Evolutionary conservation across 2,888 invertebrate genomes (phyloP), one percentile per base, ranked within the genome.

Genomic region (Rhagonycha fulva): DNA sequence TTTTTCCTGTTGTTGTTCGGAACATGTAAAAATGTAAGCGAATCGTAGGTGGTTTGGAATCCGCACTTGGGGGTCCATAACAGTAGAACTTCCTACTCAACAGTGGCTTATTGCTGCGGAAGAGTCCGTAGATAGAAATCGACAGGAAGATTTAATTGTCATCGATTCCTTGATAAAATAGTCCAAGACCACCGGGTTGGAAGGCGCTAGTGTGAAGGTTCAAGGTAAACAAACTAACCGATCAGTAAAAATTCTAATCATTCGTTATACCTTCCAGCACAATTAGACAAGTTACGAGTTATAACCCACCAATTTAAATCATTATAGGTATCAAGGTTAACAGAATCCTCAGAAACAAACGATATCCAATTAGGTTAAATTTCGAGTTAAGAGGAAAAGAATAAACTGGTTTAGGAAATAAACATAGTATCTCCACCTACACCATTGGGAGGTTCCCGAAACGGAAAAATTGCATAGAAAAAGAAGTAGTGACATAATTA

Each of bases 211-310:
- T 47, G 70, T 75, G 75, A 75, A 75, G 75, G 75, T 71, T 75
- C 71, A 62, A 75, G 70, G 71, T 75, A 70, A 68, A 63, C 61
- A 75, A 75, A 75, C 75, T 70, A 68, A 62, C 71, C 32, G 61
- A 74, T 61, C 74, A 28, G 74, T 71, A 70, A 62, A 11, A 23
- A 7, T 19, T 62, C 14, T 62, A 62, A 62, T 62, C 19, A 19
- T 24, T 66, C 63, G 7, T 66, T 66, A 66, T 26, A 26, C 63
- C 63, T 66, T n/a, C 47, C n/a, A 47, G 47, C 47, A 47, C 47
- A 47, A 47, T 47, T 66, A 23, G 23, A 66, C 62, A 62, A 62
- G 23, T 14, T 66, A 66, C 63, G 26, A n/a, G 26, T 66, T 66
- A 66, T 66, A 66, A 66, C 63, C 63, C n/a, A 66, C 63, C 26